Percentiles rank a stretch among this genome's conserved stretches.
Evolutionary conservation across 2,888 invertebrate genomes (phyloP).

Genomic region (Poecilus cupreus): DNA sequence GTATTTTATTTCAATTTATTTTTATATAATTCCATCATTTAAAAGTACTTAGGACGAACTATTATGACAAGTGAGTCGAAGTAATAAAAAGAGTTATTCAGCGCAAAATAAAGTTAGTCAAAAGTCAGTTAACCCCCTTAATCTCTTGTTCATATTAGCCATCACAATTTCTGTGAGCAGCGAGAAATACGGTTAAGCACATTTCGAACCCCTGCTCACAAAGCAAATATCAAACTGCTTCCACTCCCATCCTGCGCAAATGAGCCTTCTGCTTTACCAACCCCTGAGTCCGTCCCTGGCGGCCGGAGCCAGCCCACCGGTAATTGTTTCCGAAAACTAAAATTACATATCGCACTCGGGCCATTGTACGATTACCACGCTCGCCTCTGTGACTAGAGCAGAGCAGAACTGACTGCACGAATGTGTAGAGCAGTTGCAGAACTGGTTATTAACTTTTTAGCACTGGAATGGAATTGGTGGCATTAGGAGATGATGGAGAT

Average conservation of each 20-base stretch:
- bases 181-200: too few species aligned
- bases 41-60: too few species aligned
- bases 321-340: slow-evolving; percentile 55
- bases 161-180: too few species aligned
- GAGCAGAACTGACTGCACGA: too few species aligned
- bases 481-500: not conserved
- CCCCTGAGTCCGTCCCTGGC: not conserved
- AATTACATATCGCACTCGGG: slow-evolving; percentile 40
- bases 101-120: too few species aligned
- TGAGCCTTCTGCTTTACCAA: not conserved
- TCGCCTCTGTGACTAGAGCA: not conserved
- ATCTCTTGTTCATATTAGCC: too few species aligned
- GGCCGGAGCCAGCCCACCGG: not conserved
- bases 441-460: slow-evolving; percentile 32
- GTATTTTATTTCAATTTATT: too few species aligned
- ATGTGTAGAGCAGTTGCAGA: too few species aligned
- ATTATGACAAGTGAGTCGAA: too few species aligned
- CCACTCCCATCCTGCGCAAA: slow-evolving; percentile 2
- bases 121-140: too few species aligned
- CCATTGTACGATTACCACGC: slow-evolving; percentile 25
- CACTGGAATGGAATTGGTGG: not conserved
- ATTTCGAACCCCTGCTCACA: not conserved
- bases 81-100: too few species aligned
- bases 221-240: not conserved
- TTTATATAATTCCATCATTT: too few species aligned